Percentiles rank a stretch among this genome's conserved stretches.
Conservation (phyloP, 2,797 vertebrate species). For the Crocodylus rhombifer region DNA sequence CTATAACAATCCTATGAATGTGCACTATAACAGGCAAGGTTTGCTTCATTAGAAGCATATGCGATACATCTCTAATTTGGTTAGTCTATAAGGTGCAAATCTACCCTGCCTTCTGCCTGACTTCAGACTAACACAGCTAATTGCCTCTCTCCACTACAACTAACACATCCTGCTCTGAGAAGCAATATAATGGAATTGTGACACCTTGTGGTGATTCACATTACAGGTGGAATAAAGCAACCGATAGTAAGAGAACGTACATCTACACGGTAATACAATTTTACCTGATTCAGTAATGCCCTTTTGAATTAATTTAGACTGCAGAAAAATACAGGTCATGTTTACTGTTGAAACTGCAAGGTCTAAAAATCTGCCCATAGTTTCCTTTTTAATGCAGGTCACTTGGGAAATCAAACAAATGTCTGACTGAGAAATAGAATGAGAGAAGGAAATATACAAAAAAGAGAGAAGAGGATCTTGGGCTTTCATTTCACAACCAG, state of each 20-base stretch:
- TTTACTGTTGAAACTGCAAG: neutral
- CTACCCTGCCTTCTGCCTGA: no score
- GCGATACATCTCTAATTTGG: no score
- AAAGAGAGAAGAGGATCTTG: neutral
- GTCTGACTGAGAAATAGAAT: neutral
- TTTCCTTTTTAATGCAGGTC: neutral
- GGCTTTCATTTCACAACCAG: neutral
- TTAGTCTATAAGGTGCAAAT: no score
- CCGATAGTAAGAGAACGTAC: neutral
- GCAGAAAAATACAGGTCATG: neutral
- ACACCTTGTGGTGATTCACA: constrained; percentile 11
- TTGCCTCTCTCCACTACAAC: no score
- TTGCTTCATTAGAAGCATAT: no score
- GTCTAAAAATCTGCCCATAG: neutral
- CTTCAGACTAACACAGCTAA: no score
- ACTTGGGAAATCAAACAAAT: neutral
- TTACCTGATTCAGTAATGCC: neutral
- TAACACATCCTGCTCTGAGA: neutral
- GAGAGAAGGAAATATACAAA: neutral
- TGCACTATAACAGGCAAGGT: no score
- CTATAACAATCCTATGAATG: neutral
- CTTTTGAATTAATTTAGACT: neutral
- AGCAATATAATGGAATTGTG: neutral
- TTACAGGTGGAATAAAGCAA: neutral
- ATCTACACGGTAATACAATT: no score